phyloP scores from a whole-genome alignment of 2,113 vertebrate species.

The Noturus placidus region DNA sequence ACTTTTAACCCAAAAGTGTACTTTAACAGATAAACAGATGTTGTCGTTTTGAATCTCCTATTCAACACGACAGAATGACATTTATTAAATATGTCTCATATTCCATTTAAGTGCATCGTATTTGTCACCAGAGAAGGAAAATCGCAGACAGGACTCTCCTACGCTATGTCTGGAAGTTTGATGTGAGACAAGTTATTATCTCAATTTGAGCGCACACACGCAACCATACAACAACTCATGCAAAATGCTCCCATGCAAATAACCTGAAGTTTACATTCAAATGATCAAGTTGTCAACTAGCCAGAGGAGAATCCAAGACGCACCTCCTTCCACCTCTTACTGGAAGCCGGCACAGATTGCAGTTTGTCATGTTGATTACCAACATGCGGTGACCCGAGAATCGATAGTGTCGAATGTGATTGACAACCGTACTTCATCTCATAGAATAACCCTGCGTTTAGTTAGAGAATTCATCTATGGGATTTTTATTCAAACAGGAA shows the following conservation, averaged over 20 bases:
- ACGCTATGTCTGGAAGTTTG: background rate
- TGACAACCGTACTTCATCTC: background rate
- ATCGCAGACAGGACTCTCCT: background rate
- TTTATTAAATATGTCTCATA: background rate
- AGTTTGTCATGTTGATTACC: conserved; percentile 59
- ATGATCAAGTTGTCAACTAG: background rate
- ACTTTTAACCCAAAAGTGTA: background rate
- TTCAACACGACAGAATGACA: background rate
- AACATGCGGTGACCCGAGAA: background rate
- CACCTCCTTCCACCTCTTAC: conserved; percentile 63
- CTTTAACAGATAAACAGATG: background rate
- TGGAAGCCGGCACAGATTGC: conserved; percentile 58
- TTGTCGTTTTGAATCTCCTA: background rate
- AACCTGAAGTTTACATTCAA: conserved; percentile 17
- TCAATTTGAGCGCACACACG: no score
- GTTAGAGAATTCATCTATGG: no score
- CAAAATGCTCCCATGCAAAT: background rate
- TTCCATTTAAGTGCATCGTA: background rate
- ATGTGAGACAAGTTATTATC: background rate
- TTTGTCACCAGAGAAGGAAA: background rate
- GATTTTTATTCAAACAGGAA: conserved; percentile 2
- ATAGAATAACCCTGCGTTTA: background rate
- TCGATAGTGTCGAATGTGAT: background rate
- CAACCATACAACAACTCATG: background rate
- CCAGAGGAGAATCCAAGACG: conserved; percentile 35